Evolutionary conservation across 2,888 invertebrate genomes (phyloP), one percentile per base, ranked within the genome.

Genomic region (Diadromus collaris): DNA sequence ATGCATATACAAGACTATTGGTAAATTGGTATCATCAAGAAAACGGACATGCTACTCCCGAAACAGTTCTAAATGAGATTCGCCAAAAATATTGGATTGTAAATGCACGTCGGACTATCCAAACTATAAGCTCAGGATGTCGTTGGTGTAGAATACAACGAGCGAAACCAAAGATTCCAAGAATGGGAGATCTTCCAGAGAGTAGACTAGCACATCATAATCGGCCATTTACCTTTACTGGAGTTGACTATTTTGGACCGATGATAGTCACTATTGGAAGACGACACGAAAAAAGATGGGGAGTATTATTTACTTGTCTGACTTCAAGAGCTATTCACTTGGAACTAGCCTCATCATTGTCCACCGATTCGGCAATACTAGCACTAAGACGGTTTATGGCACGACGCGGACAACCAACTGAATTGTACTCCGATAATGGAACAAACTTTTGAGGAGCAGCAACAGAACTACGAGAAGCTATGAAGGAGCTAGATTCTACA

Each of bases 1-100:
- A 78, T 13, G 48, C 51, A 4, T 19, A 21, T 13, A 67, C 67
- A 4, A 34, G 51, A 27, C 29, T 80, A 24, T 21, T 80, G 3
- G 48, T 80, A 0, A 27, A 46, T 0, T 7, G 68, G 1, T 81
- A 75, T 41, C 79, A 81, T 63, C n/a, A 51, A 54, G n/a, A 13
- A 4, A 44, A 38, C 4, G 34, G 19, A 6, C 79, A 81, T 41
- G 71, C 51, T 5, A 71, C 61, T 13, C 16, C 41, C 1, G 70
- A 81, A 3, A 76, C 73, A 1, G 76, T 73, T 1, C 19, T 80
- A 2, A 82, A 82, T 24, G 78, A 82, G 41, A 2, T 82, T 2
- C 61, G 80, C 2, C 81, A 82, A 46, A 29, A 56, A 29, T 80
- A 70, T 41, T 80, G 61, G 41, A 54, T 78, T 13, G 41, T 61